phyloP scores from a whole-genome alignment of 2,888 invertebrate genomes.

The Cremastobaeus sp. region DNA sequence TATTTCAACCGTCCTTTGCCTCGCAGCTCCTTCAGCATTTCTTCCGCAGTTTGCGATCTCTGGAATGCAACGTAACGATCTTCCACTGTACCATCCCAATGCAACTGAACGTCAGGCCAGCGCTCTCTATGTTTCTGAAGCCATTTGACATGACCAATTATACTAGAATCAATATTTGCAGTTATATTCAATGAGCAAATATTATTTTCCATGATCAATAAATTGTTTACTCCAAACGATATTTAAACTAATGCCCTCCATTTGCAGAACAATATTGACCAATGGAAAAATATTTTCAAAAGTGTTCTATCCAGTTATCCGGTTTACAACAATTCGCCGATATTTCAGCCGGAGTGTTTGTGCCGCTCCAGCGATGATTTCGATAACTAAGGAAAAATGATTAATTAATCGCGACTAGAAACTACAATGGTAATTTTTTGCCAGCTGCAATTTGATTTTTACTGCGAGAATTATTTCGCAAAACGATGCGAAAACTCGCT shows the following conservation, averaged over 20 bases:
- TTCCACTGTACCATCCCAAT: slow-evolving; percentile 22
- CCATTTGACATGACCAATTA: slow-evolving; percentile 49
- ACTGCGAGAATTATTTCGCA: too few species aligned
- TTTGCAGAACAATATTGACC: too few species aligned
- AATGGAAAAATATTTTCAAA: too few species aligned
- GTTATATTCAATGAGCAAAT: slow-evolving; percentile 18
- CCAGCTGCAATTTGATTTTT: too few species aligned
- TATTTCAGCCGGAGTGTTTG: too few species aligned
- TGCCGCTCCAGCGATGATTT: too few species aligned
- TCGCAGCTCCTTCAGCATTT: slow-evolving; percentile 21
- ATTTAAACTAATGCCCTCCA: background rate
- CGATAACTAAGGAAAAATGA: too few species aligned
- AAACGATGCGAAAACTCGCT: too few species aligned
- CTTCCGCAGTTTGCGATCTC: slow-evolving; percentile 27
- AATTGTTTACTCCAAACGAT: slow-evolving; percentile 11
- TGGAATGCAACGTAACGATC: slow-evolving; percentile 34
- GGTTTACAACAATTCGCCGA: too few species aligned
- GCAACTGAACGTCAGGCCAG: slow-evolving; percentile 30
- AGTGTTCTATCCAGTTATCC: too few species aligned
- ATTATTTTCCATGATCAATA: slow-evolving; percentile 31
- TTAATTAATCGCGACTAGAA: too few species aligned
- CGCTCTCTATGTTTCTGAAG: slow-evolving; percentile 26
- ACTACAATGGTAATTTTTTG: too few species aligned
- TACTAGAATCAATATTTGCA: slow-evolving; percentile 43
- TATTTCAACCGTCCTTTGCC: slow-evolving; percentile 1